Evolutionary conservation across 2,797 vertebrate genomes (phyloP), one percentile per base, ranked within the genome.

Genomic region (Pseudochirops corinnae): DNA sequence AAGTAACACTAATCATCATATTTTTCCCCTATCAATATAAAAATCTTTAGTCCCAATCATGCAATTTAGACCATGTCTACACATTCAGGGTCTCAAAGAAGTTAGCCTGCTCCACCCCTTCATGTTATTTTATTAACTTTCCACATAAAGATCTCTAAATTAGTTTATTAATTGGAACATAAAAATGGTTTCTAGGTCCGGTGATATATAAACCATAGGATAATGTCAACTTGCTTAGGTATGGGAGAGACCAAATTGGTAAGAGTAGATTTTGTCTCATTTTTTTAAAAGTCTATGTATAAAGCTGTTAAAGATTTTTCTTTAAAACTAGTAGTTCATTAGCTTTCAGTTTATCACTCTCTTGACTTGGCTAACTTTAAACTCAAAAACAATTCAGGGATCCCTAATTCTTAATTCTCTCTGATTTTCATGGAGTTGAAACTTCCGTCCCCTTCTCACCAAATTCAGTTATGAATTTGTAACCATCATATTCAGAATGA

Each of bases 331-430:
- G 39, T 90, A 16, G 93, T 50, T 62, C 74, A 82, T 94, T 91
- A 93, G 10, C 46, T 56, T 53, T 92, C 91, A 94, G 90, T 31
- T 92, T 29, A 2, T 95, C 39, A 29, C 3, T 13, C 31, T 94
- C 94, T n/a, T 58, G 3, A 50, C 28, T 56, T 90, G 3, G 92
- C 29, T 91, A 87, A 91, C 16, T 56, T 90, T 93, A 93, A 91
- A 91, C 7, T 56, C 1, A 74, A n/a, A 55, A 56, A 94, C 24
- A 92, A 56, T 5, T 82, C 90, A 74, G 53, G 57, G 92, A 90
- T 14, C n/a, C 58, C 28, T 56, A 93, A 90, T 93, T 93, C 92
- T 93, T 92, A 11, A 60, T 92, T 93, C 53, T 92, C 90, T 97
- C 33, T 94, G 52, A 60, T 56, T 67, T 91, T 21, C 0, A 55